Percentiles rank a stretch among this genome's conserved stretches.
phyloP scores from a whole-genome alignment of 2,797 vertebrate genomes.

The Neopelma chrysocephalum region DNA sequence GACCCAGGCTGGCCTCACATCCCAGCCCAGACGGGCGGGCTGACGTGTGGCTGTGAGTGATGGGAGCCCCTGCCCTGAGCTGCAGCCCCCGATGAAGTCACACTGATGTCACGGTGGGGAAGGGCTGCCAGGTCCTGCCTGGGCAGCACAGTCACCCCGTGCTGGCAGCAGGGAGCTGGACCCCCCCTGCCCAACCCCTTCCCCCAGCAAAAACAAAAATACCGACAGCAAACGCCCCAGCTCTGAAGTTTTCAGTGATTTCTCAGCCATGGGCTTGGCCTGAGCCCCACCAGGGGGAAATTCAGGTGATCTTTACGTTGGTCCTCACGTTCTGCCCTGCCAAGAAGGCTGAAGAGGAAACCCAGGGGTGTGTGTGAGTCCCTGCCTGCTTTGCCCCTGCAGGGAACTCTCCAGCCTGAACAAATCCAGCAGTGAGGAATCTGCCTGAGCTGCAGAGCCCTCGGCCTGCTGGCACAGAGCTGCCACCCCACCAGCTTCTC shows the following conservation, averaged over 20 bases:
- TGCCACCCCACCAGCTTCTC: neutral
- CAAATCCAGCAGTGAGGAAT: neutral
- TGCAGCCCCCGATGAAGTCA: neutral
- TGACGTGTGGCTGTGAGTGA: neutral
- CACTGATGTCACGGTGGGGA: neutral
- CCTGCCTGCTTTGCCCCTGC: neutral
- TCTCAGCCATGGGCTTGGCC: neutral
- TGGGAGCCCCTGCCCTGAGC: neutral
- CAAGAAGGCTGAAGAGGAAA: neutral
- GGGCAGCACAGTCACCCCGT: rapidly evolving
- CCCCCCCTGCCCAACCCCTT: neutral
- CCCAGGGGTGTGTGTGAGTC: rapidly evolving
- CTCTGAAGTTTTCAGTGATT: neutral
- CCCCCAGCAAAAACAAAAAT: too few species aligned
- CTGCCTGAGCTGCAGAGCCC: neutral
- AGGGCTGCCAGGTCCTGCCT: neutral
- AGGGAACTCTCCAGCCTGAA: neutral
- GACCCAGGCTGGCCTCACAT: neutral
- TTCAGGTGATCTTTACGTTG: rapidly evolving
- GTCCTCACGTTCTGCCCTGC: neutral
- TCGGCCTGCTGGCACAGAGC: neutral
- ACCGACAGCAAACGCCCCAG: rapidly evolving
- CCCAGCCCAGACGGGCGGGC: neutral
- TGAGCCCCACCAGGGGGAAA: neutral
- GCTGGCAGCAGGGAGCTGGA: neutral